Evolutionary conservation across 1,140 invertebrate genomes (phyloP), one percentile per base, ranked within the genome.

Genomic region (Neodiprion fabricii): DNA sequence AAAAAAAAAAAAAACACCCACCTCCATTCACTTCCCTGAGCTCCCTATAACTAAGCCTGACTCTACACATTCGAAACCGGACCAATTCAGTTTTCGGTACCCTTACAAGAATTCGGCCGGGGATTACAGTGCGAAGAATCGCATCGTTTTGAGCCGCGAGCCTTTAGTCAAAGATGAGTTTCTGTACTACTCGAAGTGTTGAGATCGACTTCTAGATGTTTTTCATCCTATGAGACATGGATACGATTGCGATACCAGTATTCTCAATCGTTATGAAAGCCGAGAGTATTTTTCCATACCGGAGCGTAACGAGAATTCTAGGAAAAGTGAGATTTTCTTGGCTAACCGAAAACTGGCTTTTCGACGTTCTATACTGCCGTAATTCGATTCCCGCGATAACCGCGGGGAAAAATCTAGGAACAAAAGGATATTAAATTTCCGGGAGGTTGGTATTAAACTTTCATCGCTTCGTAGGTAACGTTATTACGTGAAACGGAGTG

Each of bases 381-480:
- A 80, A 81, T 80, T 80, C 73, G 72, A 75, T 80, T 72, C 78
- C 76, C 53, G 74, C 67, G 73, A 65, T 72, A 75, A 76, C 73
- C 72, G 77, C 28, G 28, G 70, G 68, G 73, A 77, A 76, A 77
- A 69, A 65, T 72, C 61, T 70, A 72, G 71, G 71, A 74, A 70
- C 75, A 48, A 66, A 74, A 73, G 78, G 79, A 80, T 80, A 80
- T 81, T 81, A 80, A 81, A 81, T 81, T 80, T 80, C 80, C 79
- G 76, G 75, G 73, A 76, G 74, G 78, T 75, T 74, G 77, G 80
- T 80, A 81, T 81, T 79, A 81, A 82, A 82, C 80, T 81, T 81
- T 81, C 77, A 78, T 80, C 79, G 78, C 80, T 77, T 78, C 75
- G 75, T 9, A 14, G 53, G 53, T 79, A 80, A 80, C 77, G 77